These are phyloP conservation scores for Camponotus floridanus DNA, from an alignment of 1,140 invertebrate species.

Conservation along the genomic window DNA sequence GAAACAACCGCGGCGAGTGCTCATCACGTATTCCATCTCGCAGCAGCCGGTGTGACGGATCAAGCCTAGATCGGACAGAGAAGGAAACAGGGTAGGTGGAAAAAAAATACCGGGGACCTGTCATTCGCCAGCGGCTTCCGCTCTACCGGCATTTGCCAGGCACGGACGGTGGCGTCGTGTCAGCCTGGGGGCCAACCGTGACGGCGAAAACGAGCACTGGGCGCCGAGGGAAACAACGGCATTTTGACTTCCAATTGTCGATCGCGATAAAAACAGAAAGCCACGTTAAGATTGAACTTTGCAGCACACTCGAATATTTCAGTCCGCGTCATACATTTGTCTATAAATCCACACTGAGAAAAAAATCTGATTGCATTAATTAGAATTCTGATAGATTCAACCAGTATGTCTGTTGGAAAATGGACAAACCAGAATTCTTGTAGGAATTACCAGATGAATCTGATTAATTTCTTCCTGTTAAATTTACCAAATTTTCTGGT, in stretches of 20 bases:
- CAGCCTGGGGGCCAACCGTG: not conserved
- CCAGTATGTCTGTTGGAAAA: too few species aligned
- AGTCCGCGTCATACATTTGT: not conserved
- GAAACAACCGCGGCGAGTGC: constrained; percentile 46
- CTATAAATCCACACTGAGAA: not conserved
- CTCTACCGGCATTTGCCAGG: constrained; percentile 48
- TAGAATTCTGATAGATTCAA: too few species aligned
- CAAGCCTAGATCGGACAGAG: constrained; percentile 49
- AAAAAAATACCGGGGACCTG: constrained; percentile 54
- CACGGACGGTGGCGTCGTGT: constrained; percentile 23
- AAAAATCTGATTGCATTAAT: too few species aligned
- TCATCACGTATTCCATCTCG: constrained; percentile 79
- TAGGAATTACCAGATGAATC: too few species aligned
- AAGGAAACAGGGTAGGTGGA: not conserved
- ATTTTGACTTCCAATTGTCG: constrained; percentile 32
- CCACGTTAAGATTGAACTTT: constrained; percentile 27
- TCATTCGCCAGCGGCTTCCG: constrained; percentile 58
- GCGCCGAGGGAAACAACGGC: constrained; percentile 28
- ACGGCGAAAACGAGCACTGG: constrained; percentile 39
- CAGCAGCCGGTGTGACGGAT: constrained; percentile 68
- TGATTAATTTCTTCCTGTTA: too few species aligned
- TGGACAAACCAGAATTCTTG: too few species aligned
- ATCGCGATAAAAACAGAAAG: constrained; percentile 14
- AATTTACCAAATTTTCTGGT: too few species aligned
- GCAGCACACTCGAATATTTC: not conserved